These are phyloP conservation scores for Lemur catta DNA, from an alignment of 2,797 vertebrate species.

Conservation along the genomic window DNA sequence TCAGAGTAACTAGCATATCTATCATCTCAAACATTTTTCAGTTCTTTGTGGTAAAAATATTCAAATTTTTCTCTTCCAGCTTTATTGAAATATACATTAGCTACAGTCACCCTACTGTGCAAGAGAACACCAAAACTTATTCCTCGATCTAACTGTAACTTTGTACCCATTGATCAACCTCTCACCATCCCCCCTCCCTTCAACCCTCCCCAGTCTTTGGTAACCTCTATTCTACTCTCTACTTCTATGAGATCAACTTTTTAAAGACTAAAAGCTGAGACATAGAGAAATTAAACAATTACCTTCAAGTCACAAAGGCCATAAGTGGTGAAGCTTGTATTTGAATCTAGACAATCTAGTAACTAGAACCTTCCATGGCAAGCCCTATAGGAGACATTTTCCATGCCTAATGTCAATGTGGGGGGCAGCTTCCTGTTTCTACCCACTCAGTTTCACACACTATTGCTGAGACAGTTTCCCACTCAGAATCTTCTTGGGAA, in stretches of 20 bases:
- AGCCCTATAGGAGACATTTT: neutral
- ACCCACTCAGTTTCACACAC: neutral
- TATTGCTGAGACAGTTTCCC: conserved; percentile 7
- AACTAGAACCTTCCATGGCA: neutral
- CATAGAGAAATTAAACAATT: conserved; percentile 5
- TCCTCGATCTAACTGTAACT: neutral
- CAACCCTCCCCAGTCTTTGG: neutral
- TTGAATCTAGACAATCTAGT: conserved; percentile 18
- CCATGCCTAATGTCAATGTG: neutral
- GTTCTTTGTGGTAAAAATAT: neutral
- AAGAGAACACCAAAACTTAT: neutral
- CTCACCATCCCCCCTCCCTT: neutral
- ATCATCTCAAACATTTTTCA: neutral
- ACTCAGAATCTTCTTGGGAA: conserved; percentile 5
- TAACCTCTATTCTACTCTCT: neutral
- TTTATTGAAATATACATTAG: neutral
- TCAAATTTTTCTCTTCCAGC: neutral
- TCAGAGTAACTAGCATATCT: neutral
- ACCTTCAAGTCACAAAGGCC: neutral
- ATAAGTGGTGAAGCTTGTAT: conserved; percentile 26
- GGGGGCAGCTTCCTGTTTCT: conserved; percentile 7
- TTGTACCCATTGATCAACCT: neutral
- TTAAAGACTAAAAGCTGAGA: conserved; percentile 21
- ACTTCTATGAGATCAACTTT: neutral
- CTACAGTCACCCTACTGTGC: neutral